Base-by-base conservation (phyloP, 2,888 invertebrate genomes). In the Caenorhabditis sp. region DNA sequence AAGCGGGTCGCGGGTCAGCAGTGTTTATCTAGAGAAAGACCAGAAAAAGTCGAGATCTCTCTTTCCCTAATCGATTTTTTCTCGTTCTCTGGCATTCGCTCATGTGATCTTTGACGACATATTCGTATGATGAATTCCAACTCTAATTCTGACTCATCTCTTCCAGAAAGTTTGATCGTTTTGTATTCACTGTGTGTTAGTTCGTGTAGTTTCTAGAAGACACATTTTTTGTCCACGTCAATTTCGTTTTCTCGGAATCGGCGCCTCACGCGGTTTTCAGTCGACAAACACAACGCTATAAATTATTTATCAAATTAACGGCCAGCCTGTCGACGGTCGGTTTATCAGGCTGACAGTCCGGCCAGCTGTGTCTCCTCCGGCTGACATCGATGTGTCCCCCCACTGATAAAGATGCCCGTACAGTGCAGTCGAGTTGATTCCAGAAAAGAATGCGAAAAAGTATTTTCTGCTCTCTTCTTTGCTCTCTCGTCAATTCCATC, bases 301-400 rank as follows among this genome's bases (percentile, higher is more conserved):
- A 68, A 68, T 68, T 68, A 68, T 66, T 58, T 58, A 66, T 68
- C 68, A 68, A 68, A 59, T 59, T 68, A 68, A 56, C 68, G 59
- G 50, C 50, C 55, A 37, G 65, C 30, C 58, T 15, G 65, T 35
- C 17, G 55, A 32, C 45, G 50, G n/a, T 9, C 9, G 53, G 22
- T 52, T 66, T 68, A 68, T 68, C 68, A 68, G 59, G 32, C 41
- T 68, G 59, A 45, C 43, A 58, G 58, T 55, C 58, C 15, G 41
- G 58, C 68, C 68, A 68, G 58, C 52, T 68, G 68, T 20, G 52
- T 17, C 41, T 37, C 17, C 27, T 22, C 22, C 32, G 9, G 5
- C 59, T 61, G 50, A 37, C 59, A 59, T 53, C 27, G 37, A 30
- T 32, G 20, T 52, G 35, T 52, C 70, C 35, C 50, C 20, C 17